These are phyloP conservation scores for Linnaemya vulpina DNA, from an alignment of 2,888 invertebrate genomes.

Conservation along the genomic window DNA sequence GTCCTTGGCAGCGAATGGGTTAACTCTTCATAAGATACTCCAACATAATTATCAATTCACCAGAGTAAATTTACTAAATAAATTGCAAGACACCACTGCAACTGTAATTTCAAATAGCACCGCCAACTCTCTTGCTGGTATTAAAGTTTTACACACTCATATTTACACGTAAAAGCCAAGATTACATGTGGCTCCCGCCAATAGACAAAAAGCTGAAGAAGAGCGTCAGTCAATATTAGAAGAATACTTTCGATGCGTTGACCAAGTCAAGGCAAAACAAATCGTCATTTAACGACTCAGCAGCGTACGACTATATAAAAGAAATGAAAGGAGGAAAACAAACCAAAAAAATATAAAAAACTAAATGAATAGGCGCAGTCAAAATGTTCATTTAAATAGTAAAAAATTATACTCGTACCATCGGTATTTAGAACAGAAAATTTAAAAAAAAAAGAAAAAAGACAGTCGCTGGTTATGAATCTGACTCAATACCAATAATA, in stretches of 20 bases:
- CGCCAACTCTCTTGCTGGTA: constrained; percentile 51
- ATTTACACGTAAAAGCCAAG: neutral
- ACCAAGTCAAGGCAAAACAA: constrained; percentile 55
- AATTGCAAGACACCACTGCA: constrained; percentile 51
- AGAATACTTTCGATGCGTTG: constrained; percentile 48
- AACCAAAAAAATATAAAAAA: neutral
- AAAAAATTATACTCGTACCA: neutral
- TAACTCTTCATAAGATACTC: no score
- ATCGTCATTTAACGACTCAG: constrained; percentile 37
- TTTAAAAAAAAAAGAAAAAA: neutral
- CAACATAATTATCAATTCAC: constrained; percentile 23
- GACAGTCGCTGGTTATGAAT: constrained; percentile 49
- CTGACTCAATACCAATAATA: constrained; percentile 43
- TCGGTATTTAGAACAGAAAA: constrained; percentile 38
- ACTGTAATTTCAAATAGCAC: constrained; percentile 63
- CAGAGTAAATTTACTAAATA: constrained; percentile 14
- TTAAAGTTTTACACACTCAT: neutral
- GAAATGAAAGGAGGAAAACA: neutral
- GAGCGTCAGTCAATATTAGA: constrained; percentile 60
- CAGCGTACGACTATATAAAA: constrained; percentile 28
- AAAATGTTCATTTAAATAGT: constrained; percentile 52
- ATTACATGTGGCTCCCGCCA: constrained; percentile 50
- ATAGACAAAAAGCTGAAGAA: constrained; percentile 42
- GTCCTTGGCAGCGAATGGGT: no score
- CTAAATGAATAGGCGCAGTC: constrained; percentile 47